Evolutionary conservation across 2,797 vertebrate species (phyloP).

Genomic region (Siniperca obscura): DNA sequence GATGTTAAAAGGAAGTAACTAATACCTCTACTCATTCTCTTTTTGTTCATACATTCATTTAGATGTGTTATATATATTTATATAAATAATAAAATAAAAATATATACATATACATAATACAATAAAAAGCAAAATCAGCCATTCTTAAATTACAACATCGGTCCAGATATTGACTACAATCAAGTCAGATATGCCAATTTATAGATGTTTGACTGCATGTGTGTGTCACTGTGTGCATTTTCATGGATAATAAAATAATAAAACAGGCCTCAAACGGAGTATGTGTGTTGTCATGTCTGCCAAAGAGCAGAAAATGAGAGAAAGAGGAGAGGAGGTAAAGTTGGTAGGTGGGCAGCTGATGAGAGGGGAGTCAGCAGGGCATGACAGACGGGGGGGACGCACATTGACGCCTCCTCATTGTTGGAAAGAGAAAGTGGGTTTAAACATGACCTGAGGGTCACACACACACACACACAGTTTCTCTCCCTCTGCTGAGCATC

Average conservation of each 20-base stretch:
- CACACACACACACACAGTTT: constrained; percentile 33
- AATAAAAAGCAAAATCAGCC: neutral
- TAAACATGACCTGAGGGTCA: constrained; percentile 77
- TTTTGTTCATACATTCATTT: neutral
- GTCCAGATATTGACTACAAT: constrained; percentile 4
- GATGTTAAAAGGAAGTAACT: neutral
- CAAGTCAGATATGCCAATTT: constrained; percentile 2
- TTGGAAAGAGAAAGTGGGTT: constrained; percentile 72
- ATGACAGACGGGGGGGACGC: constrained; percentile 53
- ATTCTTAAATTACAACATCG: neutral
- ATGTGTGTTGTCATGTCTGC: constrained; percentile 17
- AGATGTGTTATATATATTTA: neutral
- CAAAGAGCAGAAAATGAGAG: constrained; percentile 19
- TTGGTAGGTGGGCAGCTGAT: constrained; percentile 39
- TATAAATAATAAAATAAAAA: neutral
- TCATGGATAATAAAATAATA: constrained; percentile 22
- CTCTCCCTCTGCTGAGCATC: constrained; percentile 79
- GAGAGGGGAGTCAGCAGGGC: constrained; percentile 45
- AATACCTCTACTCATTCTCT: neutral
- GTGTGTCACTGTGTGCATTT: constrained; percentile 18
- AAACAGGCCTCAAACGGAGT: constrained; percentile 16
- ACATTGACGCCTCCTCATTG: constrained; percentile 63
- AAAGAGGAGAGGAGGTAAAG: constrained; percentile 11
- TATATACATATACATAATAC: too few relatives aligned
- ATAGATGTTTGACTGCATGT: constrained; percentile 23